phyloP scores from a whole-genome alignment of 2,113 vertebrate species.

The Suricata suricatta region DNA sequence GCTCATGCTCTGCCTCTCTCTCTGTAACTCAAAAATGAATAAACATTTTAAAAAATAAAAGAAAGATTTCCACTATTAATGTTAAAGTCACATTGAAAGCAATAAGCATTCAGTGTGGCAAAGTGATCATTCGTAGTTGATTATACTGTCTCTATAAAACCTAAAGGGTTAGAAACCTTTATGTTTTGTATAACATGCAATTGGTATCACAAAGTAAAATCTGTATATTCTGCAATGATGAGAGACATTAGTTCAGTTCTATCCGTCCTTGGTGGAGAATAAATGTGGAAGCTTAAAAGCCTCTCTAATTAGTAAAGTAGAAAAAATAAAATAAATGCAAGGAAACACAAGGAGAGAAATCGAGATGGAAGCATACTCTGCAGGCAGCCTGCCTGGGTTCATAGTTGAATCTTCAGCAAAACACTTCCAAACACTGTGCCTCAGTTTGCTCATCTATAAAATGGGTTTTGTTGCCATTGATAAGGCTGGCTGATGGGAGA shows the following conservation, averaged over 20 bases:
- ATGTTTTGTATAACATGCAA: neutral
- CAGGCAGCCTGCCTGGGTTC: neutral
- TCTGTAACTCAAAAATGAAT: too few relatives aligned
- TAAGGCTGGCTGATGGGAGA: neutral
- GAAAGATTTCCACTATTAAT: neutral
- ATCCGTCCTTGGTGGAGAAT: neutral
- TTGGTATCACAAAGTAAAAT: neutral
- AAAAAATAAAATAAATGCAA: neutral
- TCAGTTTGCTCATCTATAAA: neutral
- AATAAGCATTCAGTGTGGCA: neutral
- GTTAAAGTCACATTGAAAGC: neutral
- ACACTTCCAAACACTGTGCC: neutral
- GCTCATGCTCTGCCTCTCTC: too few relatives aligned
- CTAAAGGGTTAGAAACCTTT: neutral
- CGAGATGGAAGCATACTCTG: neutral
- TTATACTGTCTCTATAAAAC: neutral
- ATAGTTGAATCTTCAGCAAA: neutral
- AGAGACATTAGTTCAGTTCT: neutral
- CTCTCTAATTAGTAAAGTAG: neutral
- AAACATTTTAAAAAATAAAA: too few relatives aligned
- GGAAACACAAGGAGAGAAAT: neutral
- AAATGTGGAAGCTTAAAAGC: neutral
- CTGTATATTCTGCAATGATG: neutral
- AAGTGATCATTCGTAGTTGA: neutral
- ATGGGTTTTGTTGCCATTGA: neutral